These are phyloP conservation scores for Liodrosophila aerea DNA, from an alignment of 2,888 invertebrate genomes.

Conservation along the genomic window DNA sequence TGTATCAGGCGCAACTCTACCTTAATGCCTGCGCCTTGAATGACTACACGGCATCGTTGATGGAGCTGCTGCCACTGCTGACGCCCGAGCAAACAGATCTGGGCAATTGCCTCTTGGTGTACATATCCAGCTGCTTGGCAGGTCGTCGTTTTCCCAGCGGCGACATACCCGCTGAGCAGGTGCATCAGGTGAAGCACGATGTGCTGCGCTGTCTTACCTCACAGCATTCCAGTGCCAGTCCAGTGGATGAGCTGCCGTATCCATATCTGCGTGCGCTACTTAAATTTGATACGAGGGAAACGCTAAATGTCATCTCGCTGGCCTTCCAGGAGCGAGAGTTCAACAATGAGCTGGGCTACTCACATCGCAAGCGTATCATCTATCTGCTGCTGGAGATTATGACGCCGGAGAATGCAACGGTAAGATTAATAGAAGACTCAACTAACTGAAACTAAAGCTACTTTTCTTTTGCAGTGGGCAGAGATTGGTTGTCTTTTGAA, in stretches of 20 bases:
- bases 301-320: constrained; percentile 91
- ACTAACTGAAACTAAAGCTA: too few relatives aligned
- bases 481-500: constrained; percentile 86
- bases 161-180: constrained; percentile 86
- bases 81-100: constrained; percentile 83
- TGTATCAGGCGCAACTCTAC: constrained; percentile 84
- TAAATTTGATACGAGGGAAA: constrained; percentile 92
- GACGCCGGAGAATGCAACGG: constrained; percentile 86
- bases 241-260: constrained; percentile 86
- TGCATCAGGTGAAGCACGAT: constrained; percentile 88
- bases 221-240: constrained; percentile 86
- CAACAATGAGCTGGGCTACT: constrained; percentile 87
- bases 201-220: constrained; percentile 88
- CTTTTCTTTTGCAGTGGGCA: constrained; percentile 81
- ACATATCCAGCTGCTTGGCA: constrained; percentile 93
- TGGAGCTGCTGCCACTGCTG: constrained; percentile 85
- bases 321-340: constrained; percentile 93
- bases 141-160: constrained; percentile 92
- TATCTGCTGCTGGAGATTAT: constrained; percentile 91
- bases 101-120: constrained; percentile 92
- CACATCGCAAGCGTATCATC: constrained; percentile 89
- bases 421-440: too few relatives aligned
- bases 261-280: constrained; percentile 89
- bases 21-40: constrained; percentile 89
- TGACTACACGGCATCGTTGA: constrained; percentile 89